Base-by-base conservation (phyloP, 2,797 vertebrate species). In the Pipistrellus pipistrellus region DNA sequence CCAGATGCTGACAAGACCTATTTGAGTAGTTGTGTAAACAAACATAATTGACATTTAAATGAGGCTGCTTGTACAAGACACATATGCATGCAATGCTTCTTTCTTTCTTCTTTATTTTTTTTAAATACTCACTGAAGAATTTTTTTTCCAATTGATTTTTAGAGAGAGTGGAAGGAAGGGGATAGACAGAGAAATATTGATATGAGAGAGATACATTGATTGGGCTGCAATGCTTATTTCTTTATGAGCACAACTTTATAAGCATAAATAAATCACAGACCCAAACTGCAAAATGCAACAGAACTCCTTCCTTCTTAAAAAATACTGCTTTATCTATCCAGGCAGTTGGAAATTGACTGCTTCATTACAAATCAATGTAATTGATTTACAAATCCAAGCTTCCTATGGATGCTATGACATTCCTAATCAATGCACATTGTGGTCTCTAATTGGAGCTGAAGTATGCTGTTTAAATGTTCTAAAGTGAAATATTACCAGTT, bases 331-430 rank as follows among this genome's bases (percentile, higher is more conserved):
- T 94, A 80, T 90, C 87, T 80, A 51, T 59, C 55, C 30, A 82
- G 51, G 62, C 69, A 95, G 73, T 90, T 95, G 91, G 87, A 97
- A 30, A 87, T 35, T 75, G 91, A 83, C 81, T 88, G 78, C 85
- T 94, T 97, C 93, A 94, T 97, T 96, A 95, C 85, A 97, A 97
- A 75, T 41, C 30, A 94, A 30, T 93, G 38, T 53, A 66, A 41
- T 41, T 41, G 38, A 41, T 41, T 41, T 41, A 41, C 38, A 41
- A 51, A 64, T 91, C 55, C 53, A 94, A 66, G 64, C 46, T 85
- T 95, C 80, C 57, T 85, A 95, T 81, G 68, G 91, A 87, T 44
- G 72, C 48, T 84, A 4, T 88, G 53, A 86, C 94, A 30, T 80
- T 94, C 91, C 88, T 90, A 27, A 84, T 41, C 86, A 85, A 59